Conservation (phyloP, 2,888 invertebrate genomes). For the Rhagonycha lutea region DNA sequence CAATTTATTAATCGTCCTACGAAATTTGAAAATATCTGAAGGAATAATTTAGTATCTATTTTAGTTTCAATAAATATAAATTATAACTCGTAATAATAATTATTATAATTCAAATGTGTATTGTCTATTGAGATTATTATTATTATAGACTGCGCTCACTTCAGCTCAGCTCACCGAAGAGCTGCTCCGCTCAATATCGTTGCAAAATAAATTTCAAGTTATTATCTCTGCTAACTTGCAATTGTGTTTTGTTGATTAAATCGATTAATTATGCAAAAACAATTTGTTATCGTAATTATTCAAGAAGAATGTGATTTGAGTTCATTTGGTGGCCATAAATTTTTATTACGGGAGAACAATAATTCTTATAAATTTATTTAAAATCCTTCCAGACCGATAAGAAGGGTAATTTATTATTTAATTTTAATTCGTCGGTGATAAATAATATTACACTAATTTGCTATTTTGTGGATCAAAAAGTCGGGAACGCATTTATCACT, state of each 20-base stretch:
- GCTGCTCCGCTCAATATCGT: background rate
- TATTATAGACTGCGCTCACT: background rate
- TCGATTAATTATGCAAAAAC: background rate
- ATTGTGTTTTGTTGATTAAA: background rate
- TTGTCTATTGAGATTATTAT: background rate
- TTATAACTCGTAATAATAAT: background rate
- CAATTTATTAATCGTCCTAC: background rate
- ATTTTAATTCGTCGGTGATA: background rate
- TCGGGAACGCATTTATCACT: background rate
- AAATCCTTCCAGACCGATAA: background rate
- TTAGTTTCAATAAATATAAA: background rate
- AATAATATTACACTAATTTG: background rate
- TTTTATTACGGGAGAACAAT: background rate
- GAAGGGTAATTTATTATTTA: background rate
- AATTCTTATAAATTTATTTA: background rate
- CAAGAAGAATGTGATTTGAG: background rate
- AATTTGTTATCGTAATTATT: background rate
- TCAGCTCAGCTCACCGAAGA: background rate
- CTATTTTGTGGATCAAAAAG: background rate
- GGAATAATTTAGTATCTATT: background rate
- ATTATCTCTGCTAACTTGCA: background rate
- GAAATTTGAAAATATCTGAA: background rate
- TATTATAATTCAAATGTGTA: too few species aligned
- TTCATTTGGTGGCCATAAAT: background rate
- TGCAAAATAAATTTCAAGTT: background rate